A percentile compares a stretch with the other conserved stretches of the same genome.
These are phyloP conservation scores for Thaumetopoea pityocampa DNA, from an alignment of 1,140 invertebrate species.

Conservation along the genomic window DNA sequence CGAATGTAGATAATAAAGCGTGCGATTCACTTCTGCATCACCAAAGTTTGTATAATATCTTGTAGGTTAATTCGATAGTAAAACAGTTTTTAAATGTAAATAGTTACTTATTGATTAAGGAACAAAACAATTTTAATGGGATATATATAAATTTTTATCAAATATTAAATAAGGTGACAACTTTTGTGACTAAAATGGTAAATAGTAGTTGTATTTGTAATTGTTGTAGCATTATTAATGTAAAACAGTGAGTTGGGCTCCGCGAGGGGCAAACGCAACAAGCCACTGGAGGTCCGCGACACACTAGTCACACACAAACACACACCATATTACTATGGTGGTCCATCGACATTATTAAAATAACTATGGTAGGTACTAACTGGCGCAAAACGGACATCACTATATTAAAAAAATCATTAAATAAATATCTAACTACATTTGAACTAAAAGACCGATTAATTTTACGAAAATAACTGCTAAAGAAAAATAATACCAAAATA, in stretches of 20 bases:
- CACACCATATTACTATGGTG: conserved; percentile 2
- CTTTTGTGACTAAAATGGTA: conserved; percentile 68
- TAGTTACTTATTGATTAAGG: conserved; percentile 68
- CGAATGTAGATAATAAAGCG: conserved; percentile 56
- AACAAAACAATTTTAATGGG: conserved; percentile 54
- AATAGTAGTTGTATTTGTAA: conserved; percentile 74
- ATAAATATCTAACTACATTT: neutral
- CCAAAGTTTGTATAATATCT: conserved; percentile 76
- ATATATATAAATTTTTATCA: conserved; percentile 59
- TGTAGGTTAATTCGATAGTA: conserved; percentile 66
- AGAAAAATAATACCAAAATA: no score
- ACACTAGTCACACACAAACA: conserved; percentile 56
- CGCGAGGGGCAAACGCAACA: conserved; percentile 12
- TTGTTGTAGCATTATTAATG: conserved; percentile 72
- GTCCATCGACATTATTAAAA: no score
- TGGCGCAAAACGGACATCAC: conserved; percentile 4
- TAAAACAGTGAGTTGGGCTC: conserved; percentile 41
- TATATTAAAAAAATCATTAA: conserved; percentile 1
- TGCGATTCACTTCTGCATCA: conserved; percentile 68
- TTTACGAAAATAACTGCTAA: no score
- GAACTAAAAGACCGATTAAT: no score
- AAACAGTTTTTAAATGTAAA: conserved; percentile 73
- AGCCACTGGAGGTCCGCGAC: conserved; percentile 49
- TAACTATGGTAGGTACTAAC: conserved; percentile 10
- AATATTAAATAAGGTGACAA: conserved; percentile 64